Conservation (phyloP, 2,113 vertebrate genomes). For the Empidonax alnorum region DNA sequence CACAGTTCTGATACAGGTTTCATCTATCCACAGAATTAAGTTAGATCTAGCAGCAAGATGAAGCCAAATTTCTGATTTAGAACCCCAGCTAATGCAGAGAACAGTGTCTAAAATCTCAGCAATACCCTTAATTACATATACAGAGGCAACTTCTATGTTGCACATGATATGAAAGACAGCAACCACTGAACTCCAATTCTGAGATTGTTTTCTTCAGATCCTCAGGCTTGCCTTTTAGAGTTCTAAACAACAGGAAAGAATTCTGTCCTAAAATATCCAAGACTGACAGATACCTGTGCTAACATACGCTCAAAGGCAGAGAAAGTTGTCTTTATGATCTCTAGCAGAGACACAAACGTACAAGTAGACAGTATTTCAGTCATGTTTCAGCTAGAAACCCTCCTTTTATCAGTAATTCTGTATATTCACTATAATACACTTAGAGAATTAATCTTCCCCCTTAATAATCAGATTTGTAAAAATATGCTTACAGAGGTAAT, state of each 20-base stretch:
- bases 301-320: not conserved
- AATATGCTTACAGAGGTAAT: slow-evolving; percentile 83
- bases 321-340: not conserved
- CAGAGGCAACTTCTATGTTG: not conserved
- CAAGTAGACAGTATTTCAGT: not conserved
- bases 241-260: not conserved
- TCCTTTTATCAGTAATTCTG: not conserved
- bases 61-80: not conserved
- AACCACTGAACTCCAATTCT: not conserved
- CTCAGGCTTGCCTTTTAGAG: not conserved
- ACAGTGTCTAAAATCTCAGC: not conserved
- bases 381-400: not conserved
- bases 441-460: not conserved
- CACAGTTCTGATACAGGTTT: not conserved
- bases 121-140: not conserved
- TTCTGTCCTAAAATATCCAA: not conserved
- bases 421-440: not conserved
- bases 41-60: not conserved
- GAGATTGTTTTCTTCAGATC: not conserved
- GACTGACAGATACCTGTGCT: not conserved
- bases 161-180: not conserved
- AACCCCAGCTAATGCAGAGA: not conserved
- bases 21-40: not conserved
- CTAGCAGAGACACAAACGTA: not conserved
- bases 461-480: slow-evolving; percentile 2